These are phyloP conservation scores for Girardinus metallicus DNA, from an alignment of 2,797 vertebrate species.

Conservation along the genomic window DNA sequence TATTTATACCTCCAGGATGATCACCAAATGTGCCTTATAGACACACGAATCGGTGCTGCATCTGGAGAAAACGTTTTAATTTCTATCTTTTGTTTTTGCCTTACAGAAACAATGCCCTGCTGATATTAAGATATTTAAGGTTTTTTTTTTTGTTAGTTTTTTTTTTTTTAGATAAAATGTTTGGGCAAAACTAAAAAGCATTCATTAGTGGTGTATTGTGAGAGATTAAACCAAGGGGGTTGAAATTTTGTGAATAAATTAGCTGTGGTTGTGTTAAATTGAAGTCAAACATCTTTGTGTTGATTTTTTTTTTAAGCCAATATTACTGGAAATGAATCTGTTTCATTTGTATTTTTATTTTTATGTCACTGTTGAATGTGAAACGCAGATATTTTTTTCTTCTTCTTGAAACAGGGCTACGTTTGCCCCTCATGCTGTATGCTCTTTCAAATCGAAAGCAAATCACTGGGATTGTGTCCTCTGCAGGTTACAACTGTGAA, in stretches of 20 bases:
- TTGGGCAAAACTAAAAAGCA: constrained; percentile 32
- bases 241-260: constrained; percentile 67
- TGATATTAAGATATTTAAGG: constrained; percentile 27
- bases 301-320: constrained; percentile 39
- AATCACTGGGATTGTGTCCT: constrained; percentile 80
- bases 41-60: constrained; percentile 75
- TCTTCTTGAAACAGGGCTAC: constrained; percentile 66
- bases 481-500: constrained; percentile 86
- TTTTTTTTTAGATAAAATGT: constrained; percentile 11
- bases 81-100: constrained; percentile 38
- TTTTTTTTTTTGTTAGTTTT: neutral
- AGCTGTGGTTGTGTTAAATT: constrained; percentile 55
- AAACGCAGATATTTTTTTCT: constrained; percentile 70
- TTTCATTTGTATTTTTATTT: constrained; percentile 44
- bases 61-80: constrained; percentile 69
- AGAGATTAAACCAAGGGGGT: constrained; percentile 58
- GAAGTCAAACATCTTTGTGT: constrained; percentile 62
- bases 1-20: constrained; percentile 81
- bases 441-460: constrained; percentile 62
- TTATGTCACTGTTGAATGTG: constrained; percentile 74
- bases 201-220: constrained; percentile 66
- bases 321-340: constrained; percentile 58
- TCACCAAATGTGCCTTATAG: constrained; percentile 82
- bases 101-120: constrained; percentile 38
- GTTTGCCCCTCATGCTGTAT: constrained; percentile 76